phyloP scores from a whole-genome alignment of 2,113 vertebrate species.

The Bos javanicus region DNA sequence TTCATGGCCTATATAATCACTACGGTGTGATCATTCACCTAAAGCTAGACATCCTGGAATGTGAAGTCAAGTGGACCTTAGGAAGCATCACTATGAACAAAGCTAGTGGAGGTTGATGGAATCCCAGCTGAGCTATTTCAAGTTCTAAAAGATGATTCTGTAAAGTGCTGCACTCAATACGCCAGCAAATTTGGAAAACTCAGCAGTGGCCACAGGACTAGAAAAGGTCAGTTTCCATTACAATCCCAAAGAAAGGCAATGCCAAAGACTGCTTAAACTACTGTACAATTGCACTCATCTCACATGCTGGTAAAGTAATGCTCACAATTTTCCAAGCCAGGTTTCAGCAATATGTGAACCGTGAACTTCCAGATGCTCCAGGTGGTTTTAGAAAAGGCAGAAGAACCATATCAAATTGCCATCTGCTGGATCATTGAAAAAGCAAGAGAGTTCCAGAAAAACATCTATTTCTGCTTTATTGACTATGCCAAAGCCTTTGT shows the following conservation, averaged over 20 bases:
- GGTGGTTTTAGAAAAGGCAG: not conserved
- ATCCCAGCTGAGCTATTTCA: not conserved
- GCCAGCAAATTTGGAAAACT: not conserved
- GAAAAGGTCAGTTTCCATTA: not conserved
- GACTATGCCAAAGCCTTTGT: not conserved
- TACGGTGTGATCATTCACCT: not conserved
- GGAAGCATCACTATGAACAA: not conserved
- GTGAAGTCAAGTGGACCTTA: not conserved
- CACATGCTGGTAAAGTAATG: not conserved
- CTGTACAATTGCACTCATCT: not conserved
- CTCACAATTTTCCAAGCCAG: not conserved
- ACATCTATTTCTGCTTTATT: not conserved
- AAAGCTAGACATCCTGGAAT: not conserved
- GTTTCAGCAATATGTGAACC: not conserved
- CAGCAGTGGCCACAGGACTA: not conserved
- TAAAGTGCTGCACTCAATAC: not conserved
- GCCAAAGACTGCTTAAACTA: not conserved
- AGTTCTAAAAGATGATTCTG: not conserved
- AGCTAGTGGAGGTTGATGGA: not conserved
- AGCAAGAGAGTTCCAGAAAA: not conserved
- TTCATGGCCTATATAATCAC: not conserved
- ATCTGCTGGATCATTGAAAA: rapidly evolving
- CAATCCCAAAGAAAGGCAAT: not conserved
- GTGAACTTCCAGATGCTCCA: not conserved
- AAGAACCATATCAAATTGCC: not conserved